phyloP scores from a whole-genome alignment of 2,888 invertebrate species.

The Aelia acuminata region DNA sequence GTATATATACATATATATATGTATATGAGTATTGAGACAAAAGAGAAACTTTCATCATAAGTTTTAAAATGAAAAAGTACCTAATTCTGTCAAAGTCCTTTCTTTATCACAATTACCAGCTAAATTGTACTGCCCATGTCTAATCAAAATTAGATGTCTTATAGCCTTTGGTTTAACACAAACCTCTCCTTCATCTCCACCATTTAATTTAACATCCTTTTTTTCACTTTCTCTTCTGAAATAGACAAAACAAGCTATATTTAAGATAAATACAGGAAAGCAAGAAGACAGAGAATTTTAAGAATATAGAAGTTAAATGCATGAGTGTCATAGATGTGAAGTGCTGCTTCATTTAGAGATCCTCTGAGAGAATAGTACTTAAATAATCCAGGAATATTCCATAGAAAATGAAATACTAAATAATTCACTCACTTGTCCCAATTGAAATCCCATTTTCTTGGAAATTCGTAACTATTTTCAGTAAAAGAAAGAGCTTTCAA shows the following conservation, averaged over 20 bases:
- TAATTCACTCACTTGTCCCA: conserved; percentile 86
- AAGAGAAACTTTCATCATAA: not conserved
- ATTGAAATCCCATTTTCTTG: conserved; percentile 85
- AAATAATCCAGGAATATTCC: not conserved
- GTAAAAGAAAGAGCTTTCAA: conserved; percentile 59
- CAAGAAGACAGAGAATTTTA: not conserved
- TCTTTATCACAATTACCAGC: conserved; percentile 81
- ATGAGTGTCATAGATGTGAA: not conserved
- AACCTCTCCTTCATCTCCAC: conserved; percentile 43
- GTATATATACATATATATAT: no score
- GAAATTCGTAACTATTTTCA: conserved; percentile 64
- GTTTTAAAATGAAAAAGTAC: conserved; percentile 69
- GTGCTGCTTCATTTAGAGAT: not conserved
- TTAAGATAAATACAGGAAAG: not conserved
- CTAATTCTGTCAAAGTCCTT: conserved; percentile 84
- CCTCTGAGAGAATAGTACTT: not conserved
- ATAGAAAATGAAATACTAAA: not conserved
- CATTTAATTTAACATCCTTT: conserved; percentile 74
- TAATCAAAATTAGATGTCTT: conserved; percentile 89
- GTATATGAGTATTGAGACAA: not conserved
- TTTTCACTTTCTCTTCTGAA: conserved; percentile 80
- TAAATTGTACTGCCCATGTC: conserved; percentile 95
- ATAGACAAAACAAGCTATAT: conserved; percentile 64
- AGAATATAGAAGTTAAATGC: not conserved
- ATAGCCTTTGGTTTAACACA: conserved; percentile 76